A percentile compares a stretch with the other conserved stretches of the same genome.
Evolutionary conservation across 2,797 vertebrate genomes (phyloP).

Genomic region (Darevskia mixta): DNA sequence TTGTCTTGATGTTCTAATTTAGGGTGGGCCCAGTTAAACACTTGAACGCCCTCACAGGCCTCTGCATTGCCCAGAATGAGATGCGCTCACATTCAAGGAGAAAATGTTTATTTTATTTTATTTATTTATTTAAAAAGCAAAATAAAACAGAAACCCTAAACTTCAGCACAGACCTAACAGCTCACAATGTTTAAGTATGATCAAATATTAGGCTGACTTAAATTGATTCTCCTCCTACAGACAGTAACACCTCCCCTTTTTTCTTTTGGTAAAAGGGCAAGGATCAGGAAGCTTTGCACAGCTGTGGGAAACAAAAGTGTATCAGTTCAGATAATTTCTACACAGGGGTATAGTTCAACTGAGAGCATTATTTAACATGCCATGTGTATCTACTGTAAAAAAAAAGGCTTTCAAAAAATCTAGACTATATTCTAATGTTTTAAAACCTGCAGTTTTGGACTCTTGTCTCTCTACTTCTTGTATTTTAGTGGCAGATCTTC

Average conservation of each 20-base stretch:
- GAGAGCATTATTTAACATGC: not conserved
- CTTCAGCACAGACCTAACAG: not conserved
- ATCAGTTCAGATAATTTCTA: not conserved
- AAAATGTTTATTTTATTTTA: not conserved
- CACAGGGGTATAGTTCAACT: not conserved
- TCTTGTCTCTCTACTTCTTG: not conserved
- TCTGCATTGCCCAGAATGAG: constrained; percentile 8
- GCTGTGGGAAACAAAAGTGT: not conserved
- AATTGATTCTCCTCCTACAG: not conserved
- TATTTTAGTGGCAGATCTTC: not conserved
- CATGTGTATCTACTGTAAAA: not conserved
- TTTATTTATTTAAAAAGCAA: constrained; percentile 13
- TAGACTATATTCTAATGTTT: not conserved
- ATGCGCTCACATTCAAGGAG: constrained; percentile 24
- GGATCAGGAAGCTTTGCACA: not conserved
- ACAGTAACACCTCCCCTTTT: not conserved
- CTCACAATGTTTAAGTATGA: not conserved
- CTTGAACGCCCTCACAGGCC: constrained; percentile 23
- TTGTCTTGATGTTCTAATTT: constrained; percentile 40
- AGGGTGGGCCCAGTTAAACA: constrained; percentile 41
- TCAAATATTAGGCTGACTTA: not conserved
- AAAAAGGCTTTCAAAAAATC: not conserved
- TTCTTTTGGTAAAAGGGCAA: not conserved
- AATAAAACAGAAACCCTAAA: not conserved
- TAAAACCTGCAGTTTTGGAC: not conserved